Evolutionary conservation across 2,888 invertebrate species (phyloP), one percentile per base, ranked within the genome.

Genomic region (Azorinus chamasolen): DNA sequence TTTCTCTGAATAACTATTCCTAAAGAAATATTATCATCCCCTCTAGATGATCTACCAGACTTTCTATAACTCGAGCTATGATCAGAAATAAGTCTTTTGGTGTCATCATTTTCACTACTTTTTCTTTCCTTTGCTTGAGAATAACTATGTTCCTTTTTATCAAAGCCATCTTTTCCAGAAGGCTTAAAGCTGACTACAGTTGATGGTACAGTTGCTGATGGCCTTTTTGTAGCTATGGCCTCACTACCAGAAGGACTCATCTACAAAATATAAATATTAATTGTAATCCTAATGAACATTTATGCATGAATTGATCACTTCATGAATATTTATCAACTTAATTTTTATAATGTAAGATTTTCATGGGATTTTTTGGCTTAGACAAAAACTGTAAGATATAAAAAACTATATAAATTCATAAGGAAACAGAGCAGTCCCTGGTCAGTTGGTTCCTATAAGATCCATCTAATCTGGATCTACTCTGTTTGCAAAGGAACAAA

Each of bases 171-270:
- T 18, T 24, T 20, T 24, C 25, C 6, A 1, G 20, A 24, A 18
- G 45, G n/a, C 45, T 24, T 41, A 27, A 25, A 1, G n/a, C 18
- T 45, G n/a, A 27, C 18, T 20, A 48, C 22, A 4, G 37, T 27
- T 12, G 46, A 22, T 39, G 57, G 6, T 32, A 32, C 10, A 24
- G 57, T 22, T 20, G 41, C 20, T n/a, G 41, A 41, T 24, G 65
- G 51, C n/a, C 55, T 73, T 32, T 80, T 72, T 5, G 69, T 65
- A 4, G 75, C 58, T 18, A 79, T 77, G n/a, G 83, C 84, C 65
- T 84, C 86, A 59, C 79, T 83, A n/a, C 84, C 86, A 16, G 83
- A 84, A 1, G 86, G 84, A 54, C 84, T 84, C 4, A 83, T 63
- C 79, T 81, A 14, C 41, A 51, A 41, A 6, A 32, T 32, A 32